Evolutionary conservation across 2,797 vertebrate species (phyloP), one percentile per base, ranked within the genome.

Genomic region (Netta rufina): DNA sequence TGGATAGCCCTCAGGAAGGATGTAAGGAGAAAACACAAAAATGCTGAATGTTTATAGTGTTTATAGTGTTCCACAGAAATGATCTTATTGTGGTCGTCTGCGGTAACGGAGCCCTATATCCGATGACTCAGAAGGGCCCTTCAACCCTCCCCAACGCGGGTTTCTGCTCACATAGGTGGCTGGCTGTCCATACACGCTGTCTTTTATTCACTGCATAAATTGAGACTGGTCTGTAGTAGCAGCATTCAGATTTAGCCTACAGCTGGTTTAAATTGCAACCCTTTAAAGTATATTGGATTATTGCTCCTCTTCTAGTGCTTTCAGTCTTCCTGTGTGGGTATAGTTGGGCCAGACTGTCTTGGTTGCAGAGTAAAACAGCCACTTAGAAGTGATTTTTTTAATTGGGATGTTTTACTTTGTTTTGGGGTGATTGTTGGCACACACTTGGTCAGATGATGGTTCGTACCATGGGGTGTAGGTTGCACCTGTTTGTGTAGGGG

Each of bases 251-350:
- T 87, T 20, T 66, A 57, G 4, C 3, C 78, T 89, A 66, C 71
- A 89, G 18, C 25, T 76, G 25, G 1, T 9, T 36, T 82, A 58
- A 70, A 58, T 70, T 21, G 21, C 13, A 74, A 0, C 8, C 8
- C 3, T 53, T 84, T 17, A 49, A 70, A 65, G 89, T 80, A 60
- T 77, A 13, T 10, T 90, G 17, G 5, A 21, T 72, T 89, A 15
- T 9, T 57, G 67, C 9, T 21, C 16, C 36, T 65, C 89, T 87
- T 61, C 11, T 82, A 49, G 13, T 7, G 28, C 19, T 84, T 57
- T 56, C 16, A 32, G 5, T 20, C 36, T 13, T 73, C 54, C 16
- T 0, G 1, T 27, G 4, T 75, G 39, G 13, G 0, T 78, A 3
- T 69, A 14, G 41, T 61, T 75, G 38, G 6, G 3, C 53, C 72